These are phyloP conservation scores for Eleginops maclovinus DNA, from an alignment of 2,113 vertebrate species.

Conservation along the genomic window DNA sequence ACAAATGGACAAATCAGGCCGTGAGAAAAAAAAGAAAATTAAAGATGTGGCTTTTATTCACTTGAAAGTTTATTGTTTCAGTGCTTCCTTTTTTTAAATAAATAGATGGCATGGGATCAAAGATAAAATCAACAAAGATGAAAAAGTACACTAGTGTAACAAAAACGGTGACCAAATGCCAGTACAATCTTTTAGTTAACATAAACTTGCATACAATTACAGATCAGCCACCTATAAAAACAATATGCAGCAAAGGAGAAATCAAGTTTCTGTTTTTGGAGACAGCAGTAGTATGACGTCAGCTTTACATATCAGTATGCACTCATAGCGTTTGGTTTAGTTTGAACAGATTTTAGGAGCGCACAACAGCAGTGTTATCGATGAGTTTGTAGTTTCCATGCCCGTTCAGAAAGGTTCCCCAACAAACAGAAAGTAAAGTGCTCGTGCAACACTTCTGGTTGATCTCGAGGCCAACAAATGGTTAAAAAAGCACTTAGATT, in stretches of 20 bases:
- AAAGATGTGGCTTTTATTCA: constrained; percentile 81
- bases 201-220: constrained; percentile 74
- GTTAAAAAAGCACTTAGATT: constrained; percentile 73
- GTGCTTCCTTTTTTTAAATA: constrained; percentile 89
- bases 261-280: constrained; percentile 77
- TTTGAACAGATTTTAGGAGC: constrained; percentile 29
- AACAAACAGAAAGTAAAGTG: constrained; percentile 80
- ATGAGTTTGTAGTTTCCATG: constrained; percentile 36
- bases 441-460: constrained; percentile 82
- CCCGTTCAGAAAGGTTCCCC: constrained; percentile 37
- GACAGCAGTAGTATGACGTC: constrained; percentile 79
- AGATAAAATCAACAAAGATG: constrained; percentile 86
- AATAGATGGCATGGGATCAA: constrained; percentile 91
- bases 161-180: constrained; percentile 80
- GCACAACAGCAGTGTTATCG: constrained; percentile 54
- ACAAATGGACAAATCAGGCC: constrained; percentile 63
- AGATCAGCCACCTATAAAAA: constrained; percentile 46
- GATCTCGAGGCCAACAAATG: constrained; percentile 72
- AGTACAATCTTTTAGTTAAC: constrained; percentile 87
- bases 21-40: constrained; percentile 70
- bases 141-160: constrained; percentile 84
- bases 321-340: constrained; percentile 65
- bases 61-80: constrained; percentile 89
- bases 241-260: constrained; percentile 79
- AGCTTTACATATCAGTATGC: constrained; percentile 51